Evolutionary conservation across 2,113 vertebrate species (phyloP), one percentile per base, ranked within the genome.

Genomic region (Takifugu bimaculatus): DNA sequence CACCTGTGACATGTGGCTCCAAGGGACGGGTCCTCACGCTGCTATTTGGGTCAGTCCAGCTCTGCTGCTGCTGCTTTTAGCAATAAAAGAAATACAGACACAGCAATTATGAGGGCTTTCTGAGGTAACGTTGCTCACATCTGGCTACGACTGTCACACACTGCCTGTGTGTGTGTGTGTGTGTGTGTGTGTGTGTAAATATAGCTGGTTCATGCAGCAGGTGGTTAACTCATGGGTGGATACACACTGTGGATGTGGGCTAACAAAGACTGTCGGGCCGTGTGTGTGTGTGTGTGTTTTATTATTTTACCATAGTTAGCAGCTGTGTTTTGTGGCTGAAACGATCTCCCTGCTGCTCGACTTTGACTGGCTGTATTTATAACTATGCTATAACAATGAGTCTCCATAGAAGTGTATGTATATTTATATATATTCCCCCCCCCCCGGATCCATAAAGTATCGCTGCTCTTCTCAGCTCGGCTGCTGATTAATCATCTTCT

Each of bases 291-390:
- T 65, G 48, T 50, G 48, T 68, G 54, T 53, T 54, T 78, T 88
- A 80, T 83, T 90, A 86, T 88, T 85, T 83, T 84, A 81, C 72
- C 84, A 79, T 81, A 86, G 82, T 84, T 84, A 75, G 72, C 82
- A 88, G 84, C 85, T 88, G 85, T 80, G 87, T 83, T 89, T 85
- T 80, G 75, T 66, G 80, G 82, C 69, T 10, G 15, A 65, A 83
- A 78, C 76, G 56, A 57, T 42, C 79, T 68, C 70, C 86, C 88
- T 59, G 77, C 84, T 73, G 80, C 61, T 57, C 71, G 67, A 68
- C 71, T 58, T 82, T 58, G 72, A 82, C 79, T 77, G 70, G 78
- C 63, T 49, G 60, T 87, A 87, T 90, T 88, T 89, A 81, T 83
- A 87, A 60, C 78, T 35, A 42, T 28, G 60, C 45, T 25, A 49